Conservation (phyloP, 2,888 invertebrate genomes). For the Sphinx pinastri region DNA sequence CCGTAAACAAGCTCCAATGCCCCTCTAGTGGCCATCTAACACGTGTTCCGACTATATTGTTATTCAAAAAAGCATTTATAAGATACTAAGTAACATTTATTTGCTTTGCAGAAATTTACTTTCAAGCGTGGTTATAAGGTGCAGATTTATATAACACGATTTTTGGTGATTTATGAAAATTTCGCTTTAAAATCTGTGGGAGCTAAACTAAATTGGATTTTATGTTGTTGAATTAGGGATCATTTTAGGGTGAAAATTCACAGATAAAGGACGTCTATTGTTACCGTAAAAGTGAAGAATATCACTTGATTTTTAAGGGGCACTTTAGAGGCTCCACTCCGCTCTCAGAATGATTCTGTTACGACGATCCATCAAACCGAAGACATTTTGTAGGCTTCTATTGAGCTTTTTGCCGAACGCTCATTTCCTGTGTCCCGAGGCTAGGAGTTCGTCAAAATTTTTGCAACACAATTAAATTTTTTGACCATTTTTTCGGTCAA, state of each 20-base stretch:
- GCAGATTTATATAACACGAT: not conserved
- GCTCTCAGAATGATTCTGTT: slow-evolving; percentile 78
- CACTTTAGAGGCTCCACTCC: slow-evolving; percentile 72
- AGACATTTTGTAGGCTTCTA: slow-evolving; percentile 74
- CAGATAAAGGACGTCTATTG: slow-evolving; percentile 43
- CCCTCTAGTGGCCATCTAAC: slow-evolving; percentile 76
- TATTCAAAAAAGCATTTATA: not conserved
- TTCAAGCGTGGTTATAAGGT: not conserved
- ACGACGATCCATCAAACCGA: slow-evolving; percentile 78
- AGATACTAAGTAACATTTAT: slow-evolving; percentile 10
- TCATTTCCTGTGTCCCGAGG: slow-evolving; percentile 78
- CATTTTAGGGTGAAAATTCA: slow-evolving; percentile 28
- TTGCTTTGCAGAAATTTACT: not conserved
- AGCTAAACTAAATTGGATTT: slow-evolving; percentile 27
- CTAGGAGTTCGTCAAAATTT: slow-evolving; percentile 67
- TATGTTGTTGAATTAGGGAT: fast-evolving
- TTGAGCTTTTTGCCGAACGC: slow-evolving; percentile 71
- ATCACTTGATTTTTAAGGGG: slow-evolving; percentile 81
- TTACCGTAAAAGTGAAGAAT: slow-evolving; percentile 71
- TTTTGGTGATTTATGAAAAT: slow-evolving; percentile 18
- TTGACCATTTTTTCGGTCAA: slow-evolving; percentile 71
- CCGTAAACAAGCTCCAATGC: slow-evolving; percentile 68
- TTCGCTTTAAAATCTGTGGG: not conserved
- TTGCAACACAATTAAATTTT: slow-evolving; percentile 74
- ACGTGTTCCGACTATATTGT: slow-evolving; percentile 62